These are phyloP conservation scores for Sycophaga agraensis DNA, from an alignment of 1,140 invertebrate genomes.

Conservation along the genomic window DNA sequence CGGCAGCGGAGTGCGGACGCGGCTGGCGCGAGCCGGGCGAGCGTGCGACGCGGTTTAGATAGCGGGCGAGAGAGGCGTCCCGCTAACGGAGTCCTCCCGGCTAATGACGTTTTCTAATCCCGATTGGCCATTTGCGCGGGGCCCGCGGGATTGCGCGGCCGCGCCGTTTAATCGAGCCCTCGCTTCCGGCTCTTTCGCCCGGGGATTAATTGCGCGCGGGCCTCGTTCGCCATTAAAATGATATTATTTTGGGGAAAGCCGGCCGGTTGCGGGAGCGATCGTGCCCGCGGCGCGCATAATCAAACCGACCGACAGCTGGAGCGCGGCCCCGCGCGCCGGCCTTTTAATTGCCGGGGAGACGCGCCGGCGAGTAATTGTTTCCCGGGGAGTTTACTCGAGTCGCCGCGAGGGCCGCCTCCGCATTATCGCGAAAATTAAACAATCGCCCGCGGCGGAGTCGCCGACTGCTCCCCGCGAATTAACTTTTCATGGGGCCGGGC, in stretches of 20 bases:
- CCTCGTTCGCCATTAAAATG: slow-evolving; percentile 51
- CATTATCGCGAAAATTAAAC: too few relatives aligned
- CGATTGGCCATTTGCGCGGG: slow-evolving; percentile 36
- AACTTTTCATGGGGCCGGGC: too few relatives aligned
- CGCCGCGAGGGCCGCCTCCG: too few relatives aligned
- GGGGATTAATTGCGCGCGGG: slow-evolving; percentile 43
- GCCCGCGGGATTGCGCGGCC: slow-evolving; percentile 30
- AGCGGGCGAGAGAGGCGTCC: background rate
- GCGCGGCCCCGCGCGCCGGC: background rate
- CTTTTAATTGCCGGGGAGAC: slow-evolving; percentile 1
- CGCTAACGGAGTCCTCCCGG: slow-evolving; percentile 5
- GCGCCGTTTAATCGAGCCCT: slow-evolving; percentile 39
- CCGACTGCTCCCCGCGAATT: too few relatives aligned
- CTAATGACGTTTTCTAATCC: slow-evolving; percentile 54
- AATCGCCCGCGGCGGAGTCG: too few relatives aligned
- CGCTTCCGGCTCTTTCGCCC: slow-evolving; percentile 15
- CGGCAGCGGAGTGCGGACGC: background rate
- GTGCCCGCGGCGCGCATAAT: background rate
- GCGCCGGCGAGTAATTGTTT: slow-evolving; percentile 10
- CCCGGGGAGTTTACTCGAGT: slow-evolving; percentile 22
- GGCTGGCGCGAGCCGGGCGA: background rate
- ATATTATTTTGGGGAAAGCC: slow-evolving; percentile 51
- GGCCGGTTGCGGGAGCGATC: background rate
- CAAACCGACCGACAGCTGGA: background rate
- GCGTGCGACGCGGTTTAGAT: background rate